Evolutionary conservation across 2,113 vertebrate species (phyloP).

Genomic region (Triplophysa rosa): DNA sequence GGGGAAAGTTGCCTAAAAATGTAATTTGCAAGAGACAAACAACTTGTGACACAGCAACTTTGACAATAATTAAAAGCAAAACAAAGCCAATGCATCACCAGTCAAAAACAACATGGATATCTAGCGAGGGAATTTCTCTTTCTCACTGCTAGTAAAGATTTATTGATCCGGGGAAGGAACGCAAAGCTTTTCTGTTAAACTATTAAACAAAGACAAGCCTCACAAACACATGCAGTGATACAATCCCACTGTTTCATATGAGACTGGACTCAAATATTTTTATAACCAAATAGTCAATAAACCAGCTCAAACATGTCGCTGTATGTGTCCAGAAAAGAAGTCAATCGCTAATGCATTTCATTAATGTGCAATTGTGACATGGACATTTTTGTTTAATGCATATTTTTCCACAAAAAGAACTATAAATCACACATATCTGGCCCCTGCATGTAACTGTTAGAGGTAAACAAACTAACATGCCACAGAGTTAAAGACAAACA

Average conservation of each 20-base stretch:
- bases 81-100: neutral
- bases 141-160: conserved; percentile 47
- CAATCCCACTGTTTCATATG: neutral
- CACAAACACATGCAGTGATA: neutral
- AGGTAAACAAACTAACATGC: neutral
- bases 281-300: neutral
- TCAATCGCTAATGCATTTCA: too few relatives aligned
- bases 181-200: conserved; percentile 56
- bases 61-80: neutral
- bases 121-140: conserved; percentile 23
- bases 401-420: too few relatives aligned
- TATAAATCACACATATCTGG: too few relatives aligned
- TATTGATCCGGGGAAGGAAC: conserved; percentile 65
- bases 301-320: neutral
- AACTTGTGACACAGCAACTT: neutral
- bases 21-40: neutral
- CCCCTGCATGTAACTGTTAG: too few relatives aligned
- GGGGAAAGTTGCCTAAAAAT: neutral
- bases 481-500: neutral
- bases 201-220: conserved; percentile 54
- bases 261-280: neutral
- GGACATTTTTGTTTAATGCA: too few relatives aligned
- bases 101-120: neutral
- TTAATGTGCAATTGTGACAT: too few relatives aligned
- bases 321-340: neutral